A percentile compares a stretch with the other conserved stretches of the same genome.
phyloP scores from a whole-genome alignment of 2,113 vertebrate species.

The Ctenomys sociabilis region DNA sequence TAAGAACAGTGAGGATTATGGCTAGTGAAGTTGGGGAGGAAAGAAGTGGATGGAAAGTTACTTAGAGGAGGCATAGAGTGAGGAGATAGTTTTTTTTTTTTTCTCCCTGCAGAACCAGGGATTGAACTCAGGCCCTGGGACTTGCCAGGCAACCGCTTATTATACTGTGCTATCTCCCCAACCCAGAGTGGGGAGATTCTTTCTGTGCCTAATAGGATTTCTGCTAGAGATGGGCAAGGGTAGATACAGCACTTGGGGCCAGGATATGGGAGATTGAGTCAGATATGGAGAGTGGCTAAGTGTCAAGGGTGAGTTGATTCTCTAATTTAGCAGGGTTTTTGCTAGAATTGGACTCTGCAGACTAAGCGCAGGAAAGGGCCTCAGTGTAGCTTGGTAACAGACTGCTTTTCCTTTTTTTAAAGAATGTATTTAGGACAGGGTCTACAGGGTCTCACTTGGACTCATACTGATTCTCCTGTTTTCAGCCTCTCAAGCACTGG shows the following conservation, averaged over 20 bases:
- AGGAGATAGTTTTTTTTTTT: no score
- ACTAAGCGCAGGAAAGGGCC: not conserved
- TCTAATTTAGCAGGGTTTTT: not conserved
- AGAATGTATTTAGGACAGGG: no score
- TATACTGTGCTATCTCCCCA: no score
- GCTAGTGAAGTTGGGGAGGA: not conserved
- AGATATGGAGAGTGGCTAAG: not conserved
- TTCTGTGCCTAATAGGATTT: not conserved
- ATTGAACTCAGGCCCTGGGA: no score
- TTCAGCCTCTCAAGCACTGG: no score
- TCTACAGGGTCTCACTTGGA: no score
- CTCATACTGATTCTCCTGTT: no score
- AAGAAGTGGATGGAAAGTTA: not conserved
- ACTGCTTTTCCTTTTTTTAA: not conserved
- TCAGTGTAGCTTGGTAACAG: not conserved
- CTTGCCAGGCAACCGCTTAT: no score
- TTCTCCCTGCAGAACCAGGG: no score
- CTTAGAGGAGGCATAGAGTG: not conserved
- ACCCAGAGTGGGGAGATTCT: not conserved
- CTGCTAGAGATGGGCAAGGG: not conserved
- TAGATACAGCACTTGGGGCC: no score
- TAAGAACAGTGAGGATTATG: not conserved
- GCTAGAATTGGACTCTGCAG: not conserved
- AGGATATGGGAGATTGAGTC: not conserved
- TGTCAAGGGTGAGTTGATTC: not conserved